A percentile compares a stretch with the other conserved stretches of the same genome.
Conservation (phyloP, 2,113 vertebrate species). For the Gracilinanus agilis region DNA sequence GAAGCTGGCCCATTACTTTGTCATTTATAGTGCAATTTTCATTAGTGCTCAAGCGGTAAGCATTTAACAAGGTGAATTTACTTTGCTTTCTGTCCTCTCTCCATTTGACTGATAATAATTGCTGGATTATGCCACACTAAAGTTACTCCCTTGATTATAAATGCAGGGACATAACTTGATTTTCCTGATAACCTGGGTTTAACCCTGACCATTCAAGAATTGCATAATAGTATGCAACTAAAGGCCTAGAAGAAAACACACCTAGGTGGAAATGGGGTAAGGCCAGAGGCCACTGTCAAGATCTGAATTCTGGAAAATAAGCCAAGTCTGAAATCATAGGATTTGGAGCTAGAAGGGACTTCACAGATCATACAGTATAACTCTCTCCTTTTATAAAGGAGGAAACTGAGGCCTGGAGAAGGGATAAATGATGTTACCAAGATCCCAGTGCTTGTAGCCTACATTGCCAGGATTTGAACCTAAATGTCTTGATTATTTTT, state of each 20-base stretch:
- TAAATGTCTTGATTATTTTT: not conserved
- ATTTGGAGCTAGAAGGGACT: not conserved
- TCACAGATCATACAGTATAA: not conserved
- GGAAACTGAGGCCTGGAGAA: not conserved
- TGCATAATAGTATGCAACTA: not conserved
- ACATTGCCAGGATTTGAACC: not conserved
- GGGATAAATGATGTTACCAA: not conserved
- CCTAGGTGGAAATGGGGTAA: rapidly evolving
- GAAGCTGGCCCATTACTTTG: conserved; percentile 18
- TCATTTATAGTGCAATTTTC: conserved; percentile 60
- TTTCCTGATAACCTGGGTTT: no score
- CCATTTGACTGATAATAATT: conserved; percentile 47
- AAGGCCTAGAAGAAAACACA: no score
- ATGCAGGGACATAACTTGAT: rapidly evolving
- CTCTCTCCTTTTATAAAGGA: not conserved
- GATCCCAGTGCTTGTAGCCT: not conserved
- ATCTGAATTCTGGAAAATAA: not conserved
- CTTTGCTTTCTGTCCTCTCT: conserved; percentile 48
- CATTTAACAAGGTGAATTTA: conserved; percentile 25
- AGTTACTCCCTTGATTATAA: not conserved
- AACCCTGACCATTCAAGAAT: not conserved
- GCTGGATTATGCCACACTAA: conserved; percentile 42
- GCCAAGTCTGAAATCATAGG: not conserved
- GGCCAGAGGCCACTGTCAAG: not conserved
- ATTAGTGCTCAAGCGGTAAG: conserved; percentile 24